Base-by-base conservation (phyloP, 2,888 invertebrate species). In the Tridacna crocea region DNA sequence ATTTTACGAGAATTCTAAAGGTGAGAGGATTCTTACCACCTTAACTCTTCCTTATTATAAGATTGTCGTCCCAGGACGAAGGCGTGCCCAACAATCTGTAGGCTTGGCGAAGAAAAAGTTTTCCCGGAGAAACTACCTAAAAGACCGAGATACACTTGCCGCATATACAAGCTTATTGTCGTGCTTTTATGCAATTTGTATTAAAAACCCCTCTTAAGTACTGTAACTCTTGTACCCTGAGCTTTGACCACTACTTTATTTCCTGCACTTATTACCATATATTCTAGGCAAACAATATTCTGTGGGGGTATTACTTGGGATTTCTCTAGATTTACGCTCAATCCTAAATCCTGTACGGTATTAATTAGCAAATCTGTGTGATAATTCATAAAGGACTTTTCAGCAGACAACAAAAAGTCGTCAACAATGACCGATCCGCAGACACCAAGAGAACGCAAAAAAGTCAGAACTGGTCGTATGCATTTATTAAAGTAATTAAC, bases 391-490 rank as follows among this genome's bases (percentile, higher is more conserved):
- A 55, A 10, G 10, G 15, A 61, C 68, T 60, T 66, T 68, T 46
- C 47, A 58, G 46, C 51, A 36, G 66, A 70, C 58, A 12, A 76
- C 48, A 68, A 68, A 15, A 68, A 76, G 60, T 73, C 78, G 63
- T 78, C 78, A 24, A 73, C 73, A 73, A 73, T 73, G 19, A 78
- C 66, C 51, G 36, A n/a, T n/a, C n/a, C n/a, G n/a, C n/a, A n/a
- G n/a, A 78, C 17, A 66, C 78, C 73, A 65, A 78, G 22, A 36
- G 51, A 46, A 47, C 78, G 47, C 15, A 78, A 73, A n/a, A n/a
- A n/a, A n/a, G n/a, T n/a, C n/a, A n/a, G n/a, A n/a, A n/a, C 55
- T 19, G 51, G 72, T 19, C 58, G 15, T 19, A 72, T 26, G 27
- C 24, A 12, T 46, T 76, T 76, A n/a, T 76, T 76, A n/a, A 76